Base-by-base conservation (phyloP, 2,797 vertebrate genomes). In the Phylloscopus collybita region DNA sequence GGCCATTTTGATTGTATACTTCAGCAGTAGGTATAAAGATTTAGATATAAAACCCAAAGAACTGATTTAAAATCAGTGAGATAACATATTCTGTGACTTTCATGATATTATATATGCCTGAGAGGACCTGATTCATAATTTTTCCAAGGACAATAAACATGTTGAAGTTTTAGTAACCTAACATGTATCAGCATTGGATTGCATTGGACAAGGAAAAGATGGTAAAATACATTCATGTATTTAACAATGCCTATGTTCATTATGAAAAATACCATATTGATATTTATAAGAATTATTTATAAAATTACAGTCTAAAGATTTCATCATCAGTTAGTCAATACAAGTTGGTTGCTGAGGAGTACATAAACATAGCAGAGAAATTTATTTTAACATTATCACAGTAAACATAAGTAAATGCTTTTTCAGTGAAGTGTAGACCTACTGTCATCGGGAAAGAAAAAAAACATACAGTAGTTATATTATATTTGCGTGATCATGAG, bases 371-470 rank as follows among this genome's bases (percentile, higher is more conserved):
- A 85, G 53, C 54, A 91, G 61, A 61, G 64, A 60, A 54, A 90
- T 97, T 88, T 92, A 78, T 96, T 86, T 73, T 60, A 66, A 53
- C 27, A 22, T 72, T 93, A 89, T 78, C 26, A 86, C 45, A 93
- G 50, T 88, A 95, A 96, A 88, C 59, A n/a, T 20, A 47, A 93
- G 50, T 83, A 90, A 95, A 92, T 94, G 27, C 29, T 62, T 96
- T 92, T 94, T 87, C 73, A 61, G 47, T 92, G 64, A 94, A 74
- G 40, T 32, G 17, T 49, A 79, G 36, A 50, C 27, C 10, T 78
- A 3, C 19, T 89, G 26, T 36, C 72, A 69, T 20, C 60, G 44
- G 57, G 40, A 85, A 92, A 53, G 74, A 86, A 27, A 81, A 81
- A 78, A 54, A 80, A 40, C 20, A 32, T 51, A 74, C 8, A 59